Evolutionary conservation across 2,113 vertebrate species (phyloP), one percentile per base, ranked within the genome.

Genomic region (Ictalurus furcatus): DNA sequence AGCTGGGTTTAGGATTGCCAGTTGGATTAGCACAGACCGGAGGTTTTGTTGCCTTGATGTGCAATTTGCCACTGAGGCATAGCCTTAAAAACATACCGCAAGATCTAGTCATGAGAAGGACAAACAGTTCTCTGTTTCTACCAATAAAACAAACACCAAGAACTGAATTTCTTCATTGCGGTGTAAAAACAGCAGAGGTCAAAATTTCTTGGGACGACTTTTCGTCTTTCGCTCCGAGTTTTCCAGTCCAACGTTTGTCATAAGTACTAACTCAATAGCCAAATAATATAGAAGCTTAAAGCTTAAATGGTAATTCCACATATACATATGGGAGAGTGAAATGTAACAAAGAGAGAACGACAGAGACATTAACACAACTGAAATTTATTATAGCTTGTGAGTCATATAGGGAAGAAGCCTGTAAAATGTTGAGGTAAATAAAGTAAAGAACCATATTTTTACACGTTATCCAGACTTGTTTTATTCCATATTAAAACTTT

Each of bases 21-120:
- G 91, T 91, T 92, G 93, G 92, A 94, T 94, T 94, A 95, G 91
- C 92, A 90, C 91, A 92, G 88, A 84, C 91, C 92, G 63, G 87
- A 92, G 93, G 92, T 90, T 86, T 89, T 85, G 90, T 91, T 80
- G 91, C 91, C 90, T 93, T 91, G 85, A 85, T 92, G 87, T 90
- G 91, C 90, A 89, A 88, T 37, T 91, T 90, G 90, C 84, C 92
- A 89, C 86, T 92, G 92, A 92, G 91, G 92, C 88, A 28, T 21
- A 87, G 90, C 93, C 93, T 79, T 67, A 93, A 85, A 89, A 85
- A 90, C 85, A 92, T 92, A 90, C 92, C 93, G 79, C 92, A 91
- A 89, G 83, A 87, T 85, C 86, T 78, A 90, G 88, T 85, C 92
- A 93, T 92, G 92, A 93, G 89, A 90, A 93, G 91, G 92, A 92